Percentiles rank a stretch among this genome's conserved stretches.
Evolutionary conservation across 2,888 invertebrate species (phyloP).

Genomic region (Blastobasis lacticolella): DNA sequence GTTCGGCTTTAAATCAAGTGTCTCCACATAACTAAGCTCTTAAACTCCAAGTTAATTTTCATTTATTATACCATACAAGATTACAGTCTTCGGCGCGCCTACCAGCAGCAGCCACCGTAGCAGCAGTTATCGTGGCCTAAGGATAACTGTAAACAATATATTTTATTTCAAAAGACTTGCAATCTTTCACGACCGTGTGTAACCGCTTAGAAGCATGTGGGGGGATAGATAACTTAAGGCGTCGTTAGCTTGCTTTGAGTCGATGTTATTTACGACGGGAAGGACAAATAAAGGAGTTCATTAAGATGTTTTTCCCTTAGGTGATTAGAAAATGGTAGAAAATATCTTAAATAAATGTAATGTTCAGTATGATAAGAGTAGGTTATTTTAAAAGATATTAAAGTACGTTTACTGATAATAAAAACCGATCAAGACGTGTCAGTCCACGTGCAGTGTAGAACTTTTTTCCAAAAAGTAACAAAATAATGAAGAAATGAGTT

Average conservation of each 20-base stretch:
- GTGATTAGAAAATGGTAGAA: too few species aligned
- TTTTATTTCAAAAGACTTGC: neutral
- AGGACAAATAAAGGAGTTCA: slow-evolving; percentile 43
- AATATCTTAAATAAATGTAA: too few species aligned
- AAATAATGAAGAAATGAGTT: too few species aligned
- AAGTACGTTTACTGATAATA: too few species aligned
- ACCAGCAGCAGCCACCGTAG: too few species aligned
- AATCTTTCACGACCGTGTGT: slow-evolving; percentile 15
- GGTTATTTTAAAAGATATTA: too few species aligned
- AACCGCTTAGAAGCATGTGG: slow-evolving; percentile 17
- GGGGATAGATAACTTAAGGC: slow-evolving; percentile 27
- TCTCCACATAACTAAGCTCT: neutral
- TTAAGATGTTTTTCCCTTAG: slow-evolving; percentile 26
- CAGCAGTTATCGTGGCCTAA: neutral
- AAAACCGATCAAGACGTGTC: too few species aligned
- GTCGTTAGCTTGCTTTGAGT: slow-evolving; percentile 49
- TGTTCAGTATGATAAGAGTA: too few species aligned
- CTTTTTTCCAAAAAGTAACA: too few species aligned
- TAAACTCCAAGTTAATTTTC: too few species aligned
- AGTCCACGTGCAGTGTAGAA: too few species aligned
- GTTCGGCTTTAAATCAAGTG: neutral
- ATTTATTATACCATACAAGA: too few species aligned
- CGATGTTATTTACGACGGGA: slow-evolving; percentile 37
- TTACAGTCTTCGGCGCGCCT: neutral
- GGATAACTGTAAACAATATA: neutral